Conservation (phyloP, 2,113 vertebrate species). For the Zeus faber region DNA sequence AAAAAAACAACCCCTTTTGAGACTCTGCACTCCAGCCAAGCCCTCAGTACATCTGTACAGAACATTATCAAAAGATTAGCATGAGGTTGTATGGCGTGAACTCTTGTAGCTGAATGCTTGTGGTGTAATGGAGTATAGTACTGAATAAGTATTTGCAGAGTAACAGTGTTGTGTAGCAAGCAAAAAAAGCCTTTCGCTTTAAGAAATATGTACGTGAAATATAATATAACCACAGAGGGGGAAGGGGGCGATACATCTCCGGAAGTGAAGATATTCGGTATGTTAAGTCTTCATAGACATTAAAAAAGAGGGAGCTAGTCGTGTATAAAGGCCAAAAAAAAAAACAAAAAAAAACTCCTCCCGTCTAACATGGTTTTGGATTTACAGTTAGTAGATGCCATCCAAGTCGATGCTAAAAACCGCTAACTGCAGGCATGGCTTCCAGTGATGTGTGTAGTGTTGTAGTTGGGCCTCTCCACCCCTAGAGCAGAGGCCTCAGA, state of each 20-base stretch:
- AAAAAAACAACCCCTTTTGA: conserved; percentile 64
- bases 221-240: conserved; percentile 42
- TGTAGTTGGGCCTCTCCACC: conserved; percentile 61
- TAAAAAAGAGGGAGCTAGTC: conserved; percentile 47
- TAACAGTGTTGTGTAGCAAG: conserved; percentile 75
- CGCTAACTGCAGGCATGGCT: conserved; percentile 74
- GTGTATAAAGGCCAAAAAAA: conserved; percentile 23
- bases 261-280: conserved; percentile 38
- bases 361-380: conserved; percentile 62
- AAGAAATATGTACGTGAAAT: conserved; percentile 62
- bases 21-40: conserved; percentile 64
- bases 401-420: conserved; percentile 63
- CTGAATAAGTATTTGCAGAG: conserved; percentile 70
- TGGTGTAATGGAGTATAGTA: conserved; percentile 71
- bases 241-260: conserved; percentile 43
- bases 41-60: conserved; percentile 74
- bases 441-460: conserved; percentile 71
- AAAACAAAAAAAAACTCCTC: conserved; percentile 41
- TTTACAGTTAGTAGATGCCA: conserved; percentile 63
- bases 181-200: conserved; percentile 47
- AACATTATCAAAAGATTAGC: conserved; percentile 67
- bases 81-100: conserved; percentile 75
- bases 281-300: conserved; percentile 46
- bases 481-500: conserved; percentile 63
- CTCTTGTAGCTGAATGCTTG: conserved; percentile 72